Evolutionary conservation across 2,797 vertebrate species (phyloP).

Genomic region (Cossypha polioptera): DNA sequence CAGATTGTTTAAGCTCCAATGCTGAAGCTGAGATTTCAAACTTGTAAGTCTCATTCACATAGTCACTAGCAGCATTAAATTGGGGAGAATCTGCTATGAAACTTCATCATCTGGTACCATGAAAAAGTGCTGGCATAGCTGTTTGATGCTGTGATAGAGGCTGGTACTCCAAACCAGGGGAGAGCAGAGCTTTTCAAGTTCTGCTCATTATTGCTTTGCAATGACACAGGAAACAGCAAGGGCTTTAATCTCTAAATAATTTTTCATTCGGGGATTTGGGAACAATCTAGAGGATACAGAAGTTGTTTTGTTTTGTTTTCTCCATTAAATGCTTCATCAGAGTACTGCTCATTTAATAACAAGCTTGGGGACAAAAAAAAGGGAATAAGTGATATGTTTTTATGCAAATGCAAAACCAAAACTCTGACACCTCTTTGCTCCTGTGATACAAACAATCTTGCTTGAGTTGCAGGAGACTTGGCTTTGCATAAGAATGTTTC

Average conservation of each 20-base stretch:
- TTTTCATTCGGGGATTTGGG: background rate
- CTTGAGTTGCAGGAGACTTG: background rate
- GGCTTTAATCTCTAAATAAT: constrained; percentile 1
- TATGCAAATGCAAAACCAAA: background rate
- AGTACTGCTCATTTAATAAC: background rate
- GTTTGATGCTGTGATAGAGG: background rate
- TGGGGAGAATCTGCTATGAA: background rate
- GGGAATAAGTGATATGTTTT: background rate
- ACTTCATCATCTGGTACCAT: background rate
- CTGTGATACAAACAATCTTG: background rate
- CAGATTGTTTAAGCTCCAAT: background rate
- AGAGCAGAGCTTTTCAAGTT: constrained; percentile 27
- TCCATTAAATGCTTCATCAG: background rate
- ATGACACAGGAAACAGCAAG: background rate
- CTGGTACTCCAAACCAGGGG: background rate
- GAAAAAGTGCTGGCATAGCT: background rate
- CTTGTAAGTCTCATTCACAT: background rate
- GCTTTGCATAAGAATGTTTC: constrained; percentile 6
- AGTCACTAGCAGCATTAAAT: background rate
- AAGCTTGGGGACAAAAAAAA: background rate
- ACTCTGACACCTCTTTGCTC: background rate
- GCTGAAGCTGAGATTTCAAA: background rate
- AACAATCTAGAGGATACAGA: background rate
- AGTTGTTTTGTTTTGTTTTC: background rate
- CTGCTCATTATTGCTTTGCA: constrained; percentile 19